Evolutionary conservation across 1,140 invertebrate genomes (phyloP), one percentile per base, ranked within the genome.

Genomic region (Anastatus disparis): DNA sequence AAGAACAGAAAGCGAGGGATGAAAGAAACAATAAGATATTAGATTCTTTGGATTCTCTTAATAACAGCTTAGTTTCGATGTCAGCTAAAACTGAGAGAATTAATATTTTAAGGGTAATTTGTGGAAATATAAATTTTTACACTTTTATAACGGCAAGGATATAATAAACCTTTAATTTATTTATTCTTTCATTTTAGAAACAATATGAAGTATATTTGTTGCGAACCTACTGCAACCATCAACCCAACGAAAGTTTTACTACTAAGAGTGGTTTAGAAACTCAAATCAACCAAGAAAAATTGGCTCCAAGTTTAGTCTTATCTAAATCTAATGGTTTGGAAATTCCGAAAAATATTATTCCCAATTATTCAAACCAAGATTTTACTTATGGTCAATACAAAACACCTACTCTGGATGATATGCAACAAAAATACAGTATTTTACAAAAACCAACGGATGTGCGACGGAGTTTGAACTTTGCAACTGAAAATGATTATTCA

Each of bases 41-140:
- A 17, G 81, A 84, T 44, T 84, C 86, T 61, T 78, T 91, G 64
- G 88, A 90, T 73, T 85, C 84, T 40, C 86, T 90, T 27, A 89
- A 90, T 77, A 87, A 81, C 52, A 85, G 87, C 71, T 85, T 90
- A 24, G 81, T 85, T 8, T 79, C 85, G 53, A 86, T 90, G 77
- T 85, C 87, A 38, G 87, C 88, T 2, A 89, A 89, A 81, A 90
- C 89, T 12, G 87, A 90, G 71, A 82, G 87, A 73, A 85, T 90
- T n/a, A 87, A 87, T 79, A 74, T 82, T 75, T 80, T 90, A 68
- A 87, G 86, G 81, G 88, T 89, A 64, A 82, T 81, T 79, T 59
- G 12, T 38, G 13, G n/a, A n/a, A 55, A 26, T 42, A 26, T 42
- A n/a, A 31, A 29, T 31, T 35, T 35, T 35, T 4, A 6, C 10